Base-by-base conservation (phyloP, 30 jellyfish, hydroid and myxozoan genomes). In the Aurelia aurita region DNA sequence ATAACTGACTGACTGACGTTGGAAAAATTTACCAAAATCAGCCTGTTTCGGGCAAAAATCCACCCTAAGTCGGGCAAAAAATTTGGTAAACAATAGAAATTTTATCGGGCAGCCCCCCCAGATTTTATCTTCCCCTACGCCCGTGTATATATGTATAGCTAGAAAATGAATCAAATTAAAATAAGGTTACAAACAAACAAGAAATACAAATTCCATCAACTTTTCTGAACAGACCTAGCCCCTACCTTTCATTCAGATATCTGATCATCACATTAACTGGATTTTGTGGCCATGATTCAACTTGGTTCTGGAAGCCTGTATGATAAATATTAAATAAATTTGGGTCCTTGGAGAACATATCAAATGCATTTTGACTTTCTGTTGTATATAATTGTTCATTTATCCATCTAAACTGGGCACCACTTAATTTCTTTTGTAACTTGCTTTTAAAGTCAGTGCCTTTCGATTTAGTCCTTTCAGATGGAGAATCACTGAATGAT, bases 321-420 rank as follows among this genome's bases (percentile, higher is more conserved):
- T 94, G 99, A 84, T 94, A 94, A 64, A 94, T 74, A 44, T 94
- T 89, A 89, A 94, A 94, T 43, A 94, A 68, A 16, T 79, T n/a
- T 11, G 95, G 95, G 25, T 92, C 82, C 16, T 87, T 46, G 16
- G 59, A 51, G 60, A 94, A 94, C 89, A 94, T 72, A 7, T 82
- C 86, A 23, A 10, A 21, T 21, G 99, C 94, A n/a, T 35, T 71
- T 11, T 62, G 68, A 85, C 99, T 94, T 23, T 85, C 35, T 16
- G 20, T 69, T 46, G 99, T 87, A 66, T 94, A 94, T 2, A 94
- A 71, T 54, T 88, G 94, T 68, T 94, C 97, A 85, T 94, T 94
- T 19, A 94, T 84, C 96, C 96, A 92, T 25, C 98, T 84, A 67
- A 92, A 92, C 25, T 87, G 97, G 4, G 96, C 98, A 11, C 98